A percentile compares a stretch with the other conserved stretches of the same genome.
phyloP scores from a whole-genome alignment of 2,113 vertebrate species.

The Piaya cayana region DNA sequence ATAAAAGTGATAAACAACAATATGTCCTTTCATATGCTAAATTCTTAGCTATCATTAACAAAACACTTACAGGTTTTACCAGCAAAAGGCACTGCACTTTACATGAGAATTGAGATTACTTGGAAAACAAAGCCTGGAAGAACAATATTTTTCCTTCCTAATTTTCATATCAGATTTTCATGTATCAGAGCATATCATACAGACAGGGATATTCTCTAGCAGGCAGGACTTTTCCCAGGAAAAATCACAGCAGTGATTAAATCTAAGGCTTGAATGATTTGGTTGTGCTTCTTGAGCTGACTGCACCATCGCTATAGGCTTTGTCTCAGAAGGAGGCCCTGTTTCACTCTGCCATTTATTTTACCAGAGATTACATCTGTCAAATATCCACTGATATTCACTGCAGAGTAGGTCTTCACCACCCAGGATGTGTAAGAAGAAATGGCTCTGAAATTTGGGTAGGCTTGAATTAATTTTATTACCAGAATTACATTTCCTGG shows the following conservation, averaged over 20 bases:
- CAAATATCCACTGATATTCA: not conserved
- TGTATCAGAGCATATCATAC: not conserved
- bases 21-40: not conserved
- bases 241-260: not conserved
- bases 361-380: not conserved
- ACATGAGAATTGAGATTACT: not conserved
- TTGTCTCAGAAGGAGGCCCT: not conserved
- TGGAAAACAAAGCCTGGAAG: not conserved
- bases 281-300: not conserved
- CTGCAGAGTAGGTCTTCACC: not conserved
- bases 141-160: not conserved
- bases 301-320: not conserved
- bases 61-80: not conserved
- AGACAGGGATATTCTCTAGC: not conserved
- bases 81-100: not conserved
- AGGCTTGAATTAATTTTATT: not conserved
- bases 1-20: not conserved
- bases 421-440: not conserved
- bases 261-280: not conserved
- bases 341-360: not conserved
- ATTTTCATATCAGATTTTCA: not conserved
- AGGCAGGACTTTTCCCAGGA: not conserved
- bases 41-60: not conserved
- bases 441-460: not conserved
- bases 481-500: not conserved